Evolutionary conservation across 92 coral and sea anemone species (phyloP).

Genomic region (Phenganax subtilis): DNA sequence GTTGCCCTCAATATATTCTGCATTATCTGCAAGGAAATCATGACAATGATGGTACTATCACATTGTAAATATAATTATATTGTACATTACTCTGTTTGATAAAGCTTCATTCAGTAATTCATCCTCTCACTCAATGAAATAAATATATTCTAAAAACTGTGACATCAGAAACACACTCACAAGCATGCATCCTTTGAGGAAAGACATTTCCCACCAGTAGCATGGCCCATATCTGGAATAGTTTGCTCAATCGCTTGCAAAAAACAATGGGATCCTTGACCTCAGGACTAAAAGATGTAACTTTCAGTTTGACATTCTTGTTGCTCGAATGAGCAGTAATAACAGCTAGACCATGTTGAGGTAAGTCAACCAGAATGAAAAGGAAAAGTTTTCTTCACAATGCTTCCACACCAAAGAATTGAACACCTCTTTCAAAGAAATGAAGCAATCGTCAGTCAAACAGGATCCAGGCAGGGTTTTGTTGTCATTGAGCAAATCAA

Average conservation of each 20-base stretch:
- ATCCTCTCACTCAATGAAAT: too few relatives aligned
- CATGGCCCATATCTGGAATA: constrained; percentile 1
- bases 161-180: not conserved
- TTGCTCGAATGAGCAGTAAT: constrained; percentile 9
- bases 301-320: constrained; percentile 3
- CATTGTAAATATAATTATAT: too few relatives aligned
- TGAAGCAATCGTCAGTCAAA: not conserved
- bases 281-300: constrained; percentile 1
- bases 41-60: not conserved
- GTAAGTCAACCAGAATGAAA: constrained; percentile 1
- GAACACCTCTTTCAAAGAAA: not conserved
- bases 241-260: not conserved
- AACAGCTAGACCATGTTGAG: constrained; percentile 2
- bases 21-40: not conserved
- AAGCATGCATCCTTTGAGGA: constrained; percentile 1
- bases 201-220: constrained; percentile 11
- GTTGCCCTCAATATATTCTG: constrained; percentile 1
- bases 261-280: not conserved
- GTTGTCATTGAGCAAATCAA: not conserved
- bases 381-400: not conserved
- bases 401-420: not conserved
- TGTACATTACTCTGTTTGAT: too few relatives aligned
- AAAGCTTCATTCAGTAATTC: too few relatives aligned
- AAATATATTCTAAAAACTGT: too few relatives aligned
- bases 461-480: not conserved